Evolutionary conservation across 2,888 invertebrate species (phyloP).

Genomic region (Pegoplata infirma): DNA sequence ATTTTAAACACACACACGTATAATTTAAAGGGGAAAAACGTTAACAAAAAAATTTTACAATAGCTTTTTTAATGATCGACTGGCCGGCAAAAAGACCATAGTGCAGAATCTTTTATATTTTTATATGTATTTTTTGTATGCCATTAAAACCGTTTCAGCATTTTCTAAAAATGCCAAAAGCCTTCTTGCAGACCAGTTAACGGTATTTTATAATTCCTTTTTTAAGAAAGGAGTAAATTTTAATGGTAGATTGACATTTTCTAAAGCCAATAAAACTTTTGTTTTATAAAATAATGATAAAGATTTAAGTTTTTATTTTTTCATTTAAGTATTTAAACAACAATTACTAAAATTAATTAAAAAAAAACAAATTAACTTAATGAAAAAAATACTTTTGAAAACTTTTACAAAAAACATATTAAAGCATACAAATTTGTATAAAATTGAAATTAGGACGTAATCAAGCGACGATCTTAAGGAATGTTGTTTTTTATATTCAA

Average conservation of each 20-base stretch:
- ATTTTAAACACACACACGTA: constrained; percentile 26
- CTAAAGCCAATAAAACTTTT: constrained; percentile 2
- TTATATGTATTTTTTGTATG: neutral
- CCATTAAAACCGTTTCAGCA: too few species aligned
- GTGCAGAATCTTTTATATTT: too few species aligned
- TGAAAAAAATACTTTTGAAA: constrained; percentile 48
- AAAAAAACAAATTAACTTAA: constrained; percentile 39
- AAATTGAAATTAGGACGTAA: constrained; percentile 16
- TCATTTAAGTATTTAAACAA: constrained; percentile 30
- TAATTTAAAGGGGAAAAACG: neutral
- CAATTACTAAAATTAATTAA: constrained; percentile 44
- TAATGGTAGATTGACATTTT: neutral
- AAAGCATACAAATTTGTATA: neutral
- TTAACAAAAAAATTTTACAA: constrained; percentile 34
- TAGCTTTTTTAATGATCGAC: neutral
- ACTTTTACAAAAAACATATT: constrained; percentile 5
- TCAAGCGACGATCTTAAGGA: constrained; percentile 51
- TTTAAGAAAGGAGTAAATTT: neutral
- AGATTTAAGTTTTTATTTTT: constrained; percentile 10
- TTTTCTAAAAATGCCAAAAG: too few species aligned
- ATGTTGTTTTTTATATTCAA: constrained; percentile 30
- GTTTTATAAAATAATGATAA: constrained; percentile 23
- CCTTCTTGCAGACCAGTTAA: too few species aligned
- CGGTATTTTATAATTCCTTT: too few species aligned
- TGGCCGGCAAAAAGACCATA: neutral